Base-by-base conservation (phyloP, 2,888 invertebrate genomes). In the Dasysyrphus albostriatus region DNA sequence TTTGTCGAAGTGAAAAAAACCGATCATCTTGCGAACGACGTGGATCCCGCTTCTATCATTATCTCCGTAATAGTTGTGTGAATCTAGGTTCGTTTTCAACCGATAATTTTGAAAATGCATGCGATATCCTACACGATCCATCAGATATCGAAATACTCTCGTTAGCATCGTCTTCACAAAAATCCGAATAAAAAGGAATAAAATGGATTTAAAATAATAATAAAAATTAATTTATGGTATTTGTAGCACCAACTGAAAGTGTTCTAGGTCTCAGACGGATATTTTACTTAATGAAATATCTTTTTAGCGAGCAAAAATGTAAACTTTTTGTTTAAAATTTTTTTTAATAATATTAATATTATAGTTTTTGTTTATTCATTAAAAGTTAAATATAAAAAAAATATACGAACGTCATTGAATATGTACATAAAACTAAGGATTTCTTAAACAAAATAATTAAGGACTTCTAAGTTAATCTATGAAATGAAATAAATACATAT, bases 1-100 rank as follows among this genome's bases (percentile, higher is more conserved):
- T 97, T 75, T 95, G 96, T 88, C 94, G 96, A 88, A 93, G 94
- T 54, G 97, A 97, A 90, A 94, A 94, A 88, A 89, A 89, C 14
- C 95, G 96, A 89, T 93, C 94, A 42, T 82, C 88, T 0, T 72
- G 88, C 16, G 94, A 94, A 61, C 96, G 96, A 90, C 94, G 96
- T 83, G 95, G 95, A 84, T 96, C 96, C 90, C 94, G 97, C 76
- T 97, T 96, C 92, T 96, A 95, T 92, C 96, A 96, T 91, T 97
- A 97, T 92, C 93, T 97, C n/a, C 94, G 95, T 88, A 94, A 94
- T 65, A 91, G 94, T 72, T 88, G 89, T 42, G 89, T 61, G 0
- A 90, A 94, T 78, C 94, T 93, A 90, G 90, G 93, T 58, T 93
- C 93, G 79, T 94, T 94, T 88, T 94, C 93, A 89, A 93, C 92